These are phyloP conservation scores for Eurosta solidaginis DNA, from an alignment of 1,140 invertebrate genomes.

Conservation along the genomic window DNA sequence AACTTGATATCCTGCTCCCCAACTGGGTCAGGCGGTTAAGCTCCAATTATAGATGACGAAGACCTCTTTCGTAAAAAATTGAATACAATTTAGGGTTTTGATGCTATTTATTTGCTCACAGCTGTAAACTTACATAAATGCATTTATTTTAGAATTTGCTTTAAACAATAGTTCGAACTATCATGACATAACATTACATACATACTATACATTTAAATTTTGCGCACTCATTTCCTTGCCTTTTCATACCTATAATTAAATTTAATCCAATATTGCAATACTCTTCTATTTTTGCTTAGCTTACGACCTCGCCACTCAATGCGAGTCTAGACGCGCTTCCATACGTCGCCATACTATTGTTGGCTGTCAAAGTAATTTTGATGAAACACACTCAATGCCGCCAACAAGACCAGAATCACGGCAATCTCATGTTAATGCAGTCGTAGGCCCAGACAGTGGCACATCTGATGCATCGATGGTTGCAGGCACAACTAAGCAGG, in stretches of 20 bases:
- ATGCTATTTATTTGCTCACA: too few relatives aligned
- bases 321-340: constrained; percentile 70
- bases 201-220: background rate
- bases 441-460: background rate
- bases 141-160: too few relatives aligned
- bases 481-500: constrained; percentile 42
- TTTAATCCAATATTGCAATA: background rate
- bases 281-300: constrained; percentile 59
- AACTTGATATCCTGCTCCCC: too few relatives aligned
- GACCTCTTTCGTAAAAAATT: too few relatives aligned
- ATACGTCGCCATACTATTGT: constrained; percentile 74
- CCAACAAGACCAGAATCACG: constrained; percentile 68
- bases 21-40: too few relatives aligned
- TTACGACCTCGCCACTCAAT: constrained; percentile 81
- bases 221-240: background rate
- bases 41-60: too few relatives aligned
- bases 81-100: too few relatives aligned
- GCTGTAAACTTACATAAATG: too few relatives aligned
- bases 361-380: constrained; percentile 63
- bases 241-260: background rate
- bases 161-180: too few relatives aligned
- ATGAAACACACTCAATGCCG: constrained; percentile 70
- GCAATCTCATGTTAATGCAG: constrained; percentile 60
- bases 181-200: too few relatives aligned
- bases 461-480: background rate